Evolutionary conservation across 1,140 invertebrate species (phyloP), one percentile per base, ranked within the genome.

Genomic region (Achroia grisella): DNA sequence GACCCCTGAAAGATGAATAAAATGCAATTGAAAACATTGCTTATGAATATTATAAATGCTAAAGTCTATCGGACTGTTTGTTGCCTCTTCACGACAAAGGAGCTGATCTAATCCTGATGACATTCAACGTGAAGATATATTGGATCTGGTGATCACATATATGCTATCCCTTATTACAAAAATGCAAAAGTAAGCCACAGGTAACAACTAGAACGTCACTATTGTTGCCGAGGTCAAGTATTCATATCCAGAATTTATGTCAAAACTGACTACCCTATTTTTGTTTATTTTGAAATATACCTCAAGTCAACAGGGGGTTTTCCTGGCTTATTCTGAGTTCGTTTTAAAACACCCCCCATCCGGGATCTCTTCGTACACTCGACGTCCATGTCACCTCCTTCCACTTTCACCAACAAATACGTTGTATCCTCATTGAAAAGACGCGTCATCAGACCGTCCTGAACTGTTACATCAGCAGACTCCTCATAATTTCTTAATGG

Each of bases 221-320:
- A n/a, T n/a, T n/a, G n/a, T n/a, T n/a, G n/a, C n/a, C n/a, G n/a
- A n/a, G n/a, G n/a, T n/a, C n/a, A n/a, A n/a, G n/a, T n/a, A n/a
- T n/a, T n/a, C n/a, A n/a, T n/a, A n/a, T n/a, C n/a, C n/a, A n/a
- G n/a, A n/a, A n/a, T n/a, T n/a, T n/a, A n/a, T n/a, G n/a, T n/a
- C n/a, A n/a, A n/a, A n/a, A n/a, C n/a, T n/a, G n/a, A n/a, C n/a
- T n/a, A n/a, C n/a, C n/a, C n/a, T n/a, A n/a, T n/a, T n/a, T 3
- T 23, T 23, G 6, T 35, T 12, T 11, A 10, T 32, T 41, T 32
- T 45, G 30, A 11, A 32, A 34, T 37, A 39, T 51, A 80, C 78
- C 78, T 74, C 34, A 82, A 65, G 56, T 82, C 74, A 2, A 82
- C 71, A 6, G 67, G 52, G 10, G 60, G 71, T 35, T 78, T 82